A percentile compares a stretch with the other conserved stretches of the same genome.
These are phyloP conservation scores for Colletes collaris DNA, from an alignment of 2,888 invertebrate genomes.

Conservation along the genomic window DNA sequence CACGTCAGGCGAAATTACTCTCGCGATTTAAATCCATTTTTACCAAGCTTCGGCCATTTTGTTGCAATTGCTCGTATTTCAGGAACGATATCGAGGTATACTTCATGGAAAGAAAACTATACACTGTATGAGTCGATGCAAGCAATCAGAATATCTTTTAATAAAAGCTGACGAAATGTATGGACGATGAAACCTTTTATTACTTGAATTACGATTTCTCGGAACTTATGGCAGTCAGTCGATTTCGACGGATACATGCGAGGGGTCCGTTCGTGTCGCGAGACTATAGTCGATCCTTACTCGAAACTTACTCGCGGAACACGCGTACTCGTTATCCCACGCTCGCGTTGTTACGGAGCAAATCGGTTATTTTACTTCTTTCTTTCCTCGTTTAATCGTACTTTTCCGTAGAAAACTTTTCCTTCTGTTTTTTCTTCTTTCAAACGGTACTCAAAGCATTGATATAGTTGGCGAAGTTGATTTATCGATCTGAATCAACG, in stretches of 20 bases:
- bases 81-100: no score
- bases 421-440: no score
- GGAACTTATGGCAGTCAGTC: slow-evolving; percentile 3
- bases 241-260: not conserved
- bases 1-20: slow-evolving; percentile 54
- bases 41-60: slow-evolving; percentile 48
- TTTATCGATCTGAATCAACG: no score
- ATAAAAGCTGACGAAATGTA: no score
- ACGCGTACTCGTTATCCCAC: not conserved
- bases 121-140: no score
- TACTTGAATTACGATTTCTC: slow-evolving; percentile 21
- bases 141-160: no score
- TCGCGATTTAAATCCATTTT: slow-evolving; percentile 52
- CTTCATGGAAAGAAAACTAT: no score
- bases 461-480: no score
- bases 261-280: not conserved
- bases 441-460: no score
- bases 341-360: not conserved
- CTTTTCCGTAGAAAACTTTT: no score
- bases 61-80: slow-evolving; percentile 39
- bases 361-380: not conserved
- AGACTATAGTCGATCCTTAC: not conserved
- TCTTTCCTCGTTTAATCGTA: not conserved
- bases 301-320: not conserved
- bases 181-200: no score